phyloP scores from a whole-genome alignment of 2,113 vertebrate genomes.

The Clarias gariepinus region DNA sequence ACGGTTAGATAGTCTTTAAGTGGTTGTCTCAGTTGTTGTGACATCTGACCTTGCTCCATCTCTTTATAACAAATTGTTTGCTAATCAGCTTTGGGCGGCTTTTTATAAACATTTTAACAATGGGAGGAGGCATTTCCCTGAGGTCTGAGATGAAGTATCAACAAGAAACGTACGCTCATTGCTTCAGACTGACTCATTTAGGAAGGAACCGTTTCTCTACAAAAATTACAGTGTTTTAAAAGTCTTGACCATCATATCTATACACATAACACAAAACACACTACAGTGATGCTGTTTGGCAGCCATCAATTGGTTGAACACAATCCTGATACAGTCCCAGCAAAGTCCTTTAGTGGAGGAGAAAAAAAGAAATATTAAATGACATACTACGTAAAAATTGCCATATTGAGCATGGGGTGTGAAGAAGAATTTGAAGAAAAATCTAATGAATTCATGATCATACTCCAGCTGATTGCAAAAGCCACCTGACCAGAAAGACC shows the following conservation, averaged over 20 bases:
- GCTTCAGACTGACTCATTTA: neutral
- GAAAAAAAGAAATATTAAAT: neutral
- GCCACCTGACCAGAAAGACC: neutral
- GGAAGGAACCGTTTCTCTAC: neutral
- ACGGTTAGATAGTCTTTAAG: slow-evolving; percentile 57
- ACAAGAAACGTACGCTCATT: slow-evolving; percentile 5
- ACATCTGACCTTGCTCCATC: slow-evolving; percentile 61
- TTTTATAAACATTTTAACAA: slow-evolving; percentile 55
- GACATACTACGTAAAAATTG: neutral
- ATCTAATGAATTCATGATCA: neutral
- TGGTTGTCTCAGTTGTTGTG: slow-evolving; percentile 58
- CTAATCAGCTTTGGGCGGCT: slow-evolving; percentile 57
- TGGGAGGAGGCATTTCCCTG: slow-evolving; percentile 47
- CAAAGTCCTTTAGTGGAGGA: neutral
- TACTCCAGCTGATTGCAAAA: neutral
- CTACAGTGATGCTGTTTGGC: neutral
- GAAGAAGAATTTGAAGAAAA: neutral
- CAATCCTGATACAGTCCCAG: neutral
- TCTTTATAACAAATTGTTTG: slow-evolving; percentile 54
- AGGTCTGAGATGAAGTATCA: slow-evolving; percentile 55
- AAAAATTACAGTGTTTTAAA: neutral
- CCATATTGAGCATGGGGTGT: neutral
- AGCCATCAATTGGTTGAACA: neutral
- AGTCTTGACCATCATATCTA: neutral
- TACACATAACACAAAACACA: neutral